Percentiles rank a stretch among this genome's conserved stretches.
Evolutionary conservation across 1,140 invertebrate genomes (phyloP).

Genomic region (Euwallacea fornicatus): DNA sequence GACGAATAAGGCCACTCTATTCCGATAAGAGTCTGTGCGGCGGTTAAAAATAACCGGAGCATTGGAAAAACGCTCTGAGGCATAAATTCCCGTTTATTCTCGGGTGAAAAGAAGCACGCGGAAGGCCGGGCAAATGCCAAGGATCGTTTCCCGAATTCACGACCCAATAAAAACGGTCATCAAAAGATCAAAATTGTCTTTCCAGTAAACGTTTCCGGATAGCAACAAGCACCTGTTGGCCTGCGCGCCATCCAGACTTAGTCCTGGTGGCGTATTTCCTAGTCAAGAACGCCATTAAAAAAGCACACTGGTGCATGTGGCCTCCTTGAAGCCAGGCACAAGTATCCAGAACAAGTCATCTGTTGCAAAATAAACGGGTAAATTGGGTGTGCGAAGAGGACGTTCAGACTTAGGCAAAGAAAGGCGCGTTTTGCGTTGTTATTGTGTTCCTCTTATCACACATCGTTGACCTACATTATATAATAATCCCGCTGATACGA

Average conservation of each 20-base stretch:
- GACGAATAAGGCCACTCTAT: not conserved
- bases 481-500: not conserved
- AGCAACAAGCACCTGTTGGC: not conserved
- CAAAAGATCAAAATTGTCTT: not conserved
- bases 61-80: not conserved
- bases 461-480: slow-evolving; percentile 3
- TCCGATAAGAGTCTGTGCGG: not conserved
- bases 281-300: too few relatives aligned
- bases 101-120: not conserved
- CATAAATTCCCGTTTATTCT: not conserved
- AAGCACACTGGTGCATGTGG: too few relatives aligned
- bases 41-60: slow-evolving; percentile 1
- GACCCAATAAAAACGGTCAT: too few relatives aligned
- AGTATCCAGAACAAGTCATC: too few relatives aligned
- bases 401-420: too few relatives aligned
- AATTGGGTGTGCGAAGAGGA: too few relatives aligned
- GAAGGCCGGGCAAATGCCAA: not conserved
- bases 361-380: too few relatives aligned
- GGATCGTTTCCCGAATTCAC: not conserved
- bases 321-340: too few relatives aligned
- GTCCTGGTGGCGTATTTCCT: too few relatives aligned
- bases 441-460: not conserved
- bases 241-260: too few relatives aligned
- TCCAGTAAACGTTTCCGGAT: not conserved
- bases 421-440: too few relatives aligned